Evolutionary conservation across 2,888 invertebrate genomes (phyloP).

Genomic region (Zygaena filipendulae): DNA sequence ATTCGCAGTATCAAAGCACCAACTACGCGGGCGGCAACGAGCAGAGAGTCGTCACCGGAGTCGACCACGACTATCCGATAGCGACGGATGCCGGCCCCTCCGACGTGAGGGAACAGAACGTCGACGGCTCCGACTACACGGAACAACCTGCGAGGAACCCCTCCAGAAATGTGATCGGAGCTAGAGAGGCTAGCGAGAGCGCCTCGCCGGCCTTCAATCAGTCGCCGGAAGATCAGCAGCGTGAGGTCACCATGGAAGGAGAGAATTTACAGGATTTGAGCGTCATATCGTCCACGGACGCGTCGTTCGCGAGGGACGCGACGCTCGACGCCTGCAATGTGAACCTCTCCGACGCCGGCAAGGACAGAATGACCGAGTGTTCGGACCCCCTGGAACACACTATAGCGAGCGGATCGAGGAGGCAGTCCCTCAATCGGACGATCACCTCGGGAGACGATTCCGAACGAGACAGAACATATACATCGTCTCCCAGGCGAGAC

Average conservation of each 20-base stretch:
- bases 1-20: constrained; percentile 37
- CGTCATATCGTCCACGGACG: constrained; percentile 37
- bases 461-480: constrained; percentile 45
- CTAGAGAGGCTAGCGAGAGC: constrained; percentile 27
- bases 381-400: constrained; percentile 39
- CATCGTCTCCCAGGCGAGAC: constrained; percentile 42
- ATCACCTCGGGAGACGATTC: constrained; percentile 56
- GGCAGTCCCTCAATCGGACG: constrained; percentile 37
- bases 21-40: constrained; percentile 50
- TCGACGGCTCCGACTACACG: constrained; percentile 55
- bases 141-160: constrained; percentile 35
- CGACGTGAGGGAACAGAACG: constrained; percentile 48
- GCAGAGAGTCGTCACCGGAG: constrained; percentile 66
- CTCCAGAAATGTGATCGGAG: constrained; percentile 34
- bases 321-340: constrained; percentile 58
- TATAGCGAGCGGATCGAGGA: constrained; percentile 29
- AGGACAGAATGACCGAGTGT: constrained; percentile 32
- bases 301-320: constrained; percentile 52
- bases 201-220: constrained; percentile 30
- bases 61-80: constrained; percentile 51
- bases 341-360: constrained; percentile 27
- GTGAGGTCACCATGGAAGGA: constrained; percentile 70
- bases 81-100: constrained; percentile 34
- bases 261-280: constrained; percentile 66
- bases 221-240: constrained; percentile 42